phyloP scores from a whole-genome alignment of 2,888 invertebrate species.

The Dryococelus australis region DNA sequence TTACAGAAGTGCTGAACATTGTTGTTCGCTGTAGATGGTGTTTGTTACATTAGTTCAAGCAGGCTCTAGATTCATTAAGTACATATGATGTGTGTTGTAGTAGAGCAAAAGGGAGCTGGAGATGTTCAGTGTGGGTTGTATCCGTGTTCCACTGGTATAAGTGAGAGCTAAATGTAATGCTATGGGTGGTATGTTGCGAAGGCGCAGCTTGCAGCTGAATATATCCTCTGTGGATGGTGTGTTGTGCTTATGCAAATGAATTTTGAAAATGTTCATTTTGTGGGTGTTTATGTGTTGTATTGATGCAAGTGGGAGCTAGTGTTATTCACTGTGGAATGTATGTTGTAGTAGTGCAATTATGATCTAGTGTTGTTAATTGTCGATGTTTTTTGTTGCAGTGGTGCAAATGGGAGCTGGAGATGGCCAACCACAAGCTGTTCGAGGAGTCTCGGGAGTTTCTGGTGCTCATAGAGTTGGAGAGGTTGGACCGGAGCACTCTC shows the following conservation, averaged over 20 bases:
- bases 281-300: not conserved
- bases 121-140: not conserved
- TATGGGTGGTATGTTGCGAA: too few relatives aligned
- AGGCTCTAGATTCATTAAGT: not conserved
- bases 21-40: too few relatives aligned
- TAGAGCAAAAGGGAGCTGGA: not conserved
- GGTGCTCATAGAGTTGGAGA: slow-evolving; percentile 36
- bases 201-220: too few relatives aligned
- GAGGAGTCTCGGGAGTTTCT: slow-evolving; percentile 38
- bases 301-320: not conserved
- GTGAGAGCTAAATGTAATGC: not conserved
- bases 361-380: not conserved
- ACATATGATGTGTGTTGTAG: too few relatives aligned
- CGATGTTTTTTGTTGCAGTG: slow-evolving; percentile 27
- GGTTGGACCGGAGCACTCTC: slow-evolving; percentile 32
- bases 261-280: not conserved
- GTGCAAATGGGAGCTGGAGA: slow-evolving; percentile 36
- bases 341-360: not conserved
- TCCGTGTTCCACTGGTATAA: not conserved
- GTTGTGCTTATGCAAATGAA: not conserved
- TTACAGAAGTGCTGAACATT: too few relatives aligned
- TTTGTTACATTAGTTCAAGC: not conserved
- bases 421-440: slow-evolving; percentile 32
- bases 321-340: not conserved
- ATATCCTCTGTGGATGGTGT: not conserved